Base-by-base conservation (phyloP, 1,140 invertebrate genomes). In the Leptonema lineaticorne region DNA sequence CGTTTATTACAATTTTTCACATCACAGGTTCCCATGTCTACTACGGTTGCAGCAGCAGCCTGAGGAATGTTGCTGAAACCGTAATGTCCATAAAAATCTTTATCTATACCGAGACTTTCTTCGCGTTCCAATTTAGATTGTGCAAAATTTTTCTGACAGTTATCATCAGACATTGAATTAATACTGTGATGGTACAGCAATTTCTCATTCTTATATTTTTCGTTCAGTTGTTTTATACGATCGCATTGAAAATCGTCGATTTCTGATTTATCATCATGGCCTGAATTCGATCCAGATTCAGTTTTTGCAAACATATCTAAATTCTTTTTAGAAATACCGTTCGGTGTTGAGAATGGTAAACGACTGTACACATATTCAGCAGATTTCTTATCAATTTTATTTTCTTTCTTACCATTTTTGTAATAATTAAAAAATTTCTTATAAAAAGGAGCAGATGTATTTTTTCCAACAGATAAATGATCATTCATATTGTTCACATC, bases 31-130 rank as follows among this genome's bases (percentile, higher is more conserved):
- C 67, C 67, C 2, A 68, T 2, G 26, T 62, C 28, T 9, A n/a
- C 27, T n/a, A n/a, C n/a, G n/a, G n/a, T n/a, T n/a, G n/a, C n/a
- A n/a, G n/a, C n/a, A n/a, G n/a, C n/a, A 4, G 65, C 48, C 24
- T 60, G 29, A 1, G 58, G 67, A 7, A 24, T 50, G 2, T 68
- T 22, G 0, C 4, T 50, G 14, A 63, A 50, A 14, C 63, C 67
- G 24, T 41, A 69, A 46, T 63, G 67, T 1, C 67, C 67, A 26
- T 69, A 69, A 46, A 69, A 69, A 63, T 63, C 59, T 28, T 41
- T 69, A 22, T 69, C 67, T n/a, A 69, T 37, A 0, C 67, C 67
- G 16, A 57, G 30, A 56, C 67, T 69, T 16, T 68, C 57, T 37
- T 68, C 45, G 33, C 59, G 59, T 24, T 64, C 62, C 16, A 64